phyloP scores from a whole-genome alignment of 1,140 invertebrate genomes.

The Micrasema longulum region DNA sequence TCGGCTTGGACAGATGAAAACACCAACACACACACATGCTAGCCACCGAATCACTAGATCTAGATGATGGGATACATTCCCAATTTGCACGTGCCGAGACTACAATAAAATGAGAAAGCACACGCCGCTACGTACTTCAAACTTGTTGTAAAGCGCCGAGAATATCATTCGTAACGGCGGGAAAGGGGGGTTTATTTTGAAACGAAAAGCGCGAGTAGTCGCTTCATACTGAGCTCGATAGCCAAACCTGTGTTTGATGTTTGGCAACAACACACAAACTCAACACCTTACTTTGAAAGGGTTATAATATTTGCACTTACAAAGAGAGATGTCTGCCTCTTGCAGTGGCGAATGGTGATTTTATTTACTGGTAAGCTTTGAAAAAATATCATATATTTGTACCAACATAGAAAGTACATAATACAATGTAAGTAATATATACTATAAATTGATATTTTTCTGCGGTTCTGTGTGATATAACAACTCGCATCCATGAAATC shows the following conservation, averaged over 20 bases:
- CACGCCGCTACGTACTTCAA: constrained; percentile 49
- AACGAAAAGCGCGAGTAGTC: constrained; percentile 28
- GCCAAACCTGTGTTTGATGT: not conserved
- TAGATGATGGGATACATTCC: constrained; percentile 36
- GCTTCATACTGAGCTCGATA: constrained; percentile 7
- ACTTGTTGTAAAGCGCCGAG: constrained; percentile 52
- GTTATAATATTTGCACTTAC: too few relatives aligned
- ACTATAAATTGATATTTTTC: too few relatives aligned
- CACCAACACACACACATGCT: constrained; percentile 55
- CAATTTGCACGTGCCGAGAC: constrained; percentile 32
- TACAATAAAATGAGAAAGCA: constrained; percentile 48
- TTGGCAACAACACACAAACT: constrained; percentile 38
- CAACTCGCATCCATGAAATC: too few relatives aligned
- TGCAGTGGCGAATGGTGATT: too few relatives aligned
- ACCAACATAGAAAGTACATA: too few relatives aligned
- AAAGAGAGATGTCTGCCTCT: too few relatives aligned
- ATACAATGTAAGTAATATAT: too few relatives aligned
- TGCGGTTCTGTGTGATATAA: too few relatives aligned
- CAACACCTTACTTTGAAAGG: too few relatives aligned
- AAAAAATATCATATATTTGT: too few relatives aligned
- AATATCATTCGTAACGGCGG: constrained; percentile 46
- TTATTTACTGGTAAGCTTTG: too few relatives aligned
- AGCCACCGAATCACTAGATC: constrained; percentile 40
- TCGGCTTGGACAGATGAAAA: constrained; percentile 50
- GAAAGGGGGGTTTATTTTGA: not conserved